A percentile compares a stretch with the other conserved stretches of the same genome.
These are phyloP conservation scores for Tachycineta bicolor DNA, from an alignment of 2,113 vertebrate genomes.

Conservation along the genomic window DNA sequence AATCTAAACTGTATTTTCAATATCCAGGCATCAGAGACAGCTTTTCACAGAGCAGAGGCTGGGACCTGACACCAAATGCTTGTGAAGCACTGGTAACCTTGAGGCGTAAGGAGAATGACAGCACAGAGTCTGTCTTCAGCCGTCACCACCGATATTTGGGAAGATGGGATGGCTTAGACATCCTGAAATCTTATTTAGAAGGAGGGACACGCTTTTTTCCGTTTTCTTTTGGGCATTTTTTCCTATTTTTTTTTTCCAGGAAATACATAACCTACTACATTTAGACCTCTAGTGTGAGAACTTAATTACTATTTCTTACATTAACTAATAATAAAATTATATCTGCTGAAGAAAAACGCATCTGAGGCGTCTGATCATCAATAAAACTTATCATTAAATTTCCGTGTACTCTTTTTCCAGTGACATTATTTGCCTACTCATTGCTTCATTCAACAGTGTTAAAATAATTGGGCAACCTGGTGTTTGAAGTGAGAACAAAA, in stretches of 20 bases:
- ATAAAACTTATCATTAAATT: not conserved
- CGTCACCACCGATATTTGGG: not conserved
- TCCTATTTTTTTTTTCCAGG: not conserved
- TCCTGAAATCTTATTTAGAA: not conserved
- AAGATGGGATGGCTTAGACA: not conserved
- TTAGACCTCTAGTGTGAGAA: not conserved
- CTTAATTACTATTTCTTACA: not conserved
- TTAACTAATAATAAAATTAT: not conserved
- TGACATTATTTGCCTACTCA: not conserved
- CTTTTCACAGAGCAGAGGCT: not conserved
- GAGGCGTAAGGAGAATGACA: accelerated
- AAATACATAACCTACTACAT: not conserved
- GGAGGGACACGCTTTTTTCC: not conserved
- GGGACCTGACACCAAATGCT: not conserved
- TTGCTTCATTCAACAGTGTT: not conserved
- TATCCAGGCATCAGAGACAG: not conserved
- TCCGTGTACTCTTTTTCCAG: not conserved
- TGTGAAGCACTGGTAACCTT: not conserved
- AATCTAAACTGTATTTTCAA: not conserved
- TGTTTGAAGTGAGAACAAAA: not conserved
- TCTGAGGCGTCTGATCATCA: not conserved
- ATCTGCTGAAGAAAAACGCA: not conserved
- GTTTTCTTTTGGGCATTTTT: not conserved
- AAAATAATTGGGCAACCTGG: not conserved
- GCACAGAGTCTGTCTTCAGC: not conserved